Evolutionary conservation across 2,113 vertebrate genomes (phyloP).

Genomic region (Scolopax mira): DNA sequence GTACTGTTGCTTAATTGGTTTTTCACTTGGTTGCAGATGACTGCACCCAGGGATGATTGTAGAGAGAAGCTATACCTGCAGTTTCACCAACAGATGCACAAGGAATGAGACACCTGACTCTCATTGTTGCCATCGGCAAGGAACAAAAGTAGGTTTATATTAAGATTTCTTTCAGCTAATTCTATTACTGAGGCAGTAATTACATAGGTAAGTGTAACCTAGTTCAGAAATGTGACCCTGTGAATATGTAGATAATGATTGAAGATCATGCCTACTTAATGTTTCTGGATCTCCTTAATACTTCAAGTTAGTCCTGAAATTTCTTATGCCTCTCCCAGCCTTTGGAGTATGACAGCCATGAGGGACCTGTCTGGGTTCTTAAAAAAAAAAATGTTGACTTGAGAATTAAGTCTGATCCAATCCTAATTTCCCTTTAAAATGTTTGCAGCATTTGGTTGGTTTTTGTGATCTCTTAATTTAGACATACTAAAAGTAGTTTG

Average conservation of each 20-base stretch:
- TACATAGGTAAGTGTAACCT: neutral
- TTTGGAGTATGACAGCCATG: neutral
- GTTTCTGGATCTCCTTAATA: neutral
- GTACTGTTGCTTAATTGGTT: slow-evolving; percentile 2
- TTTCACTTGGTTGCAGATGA: slow-evolving; percentile 35
- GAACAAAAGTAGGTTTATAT: slow-evolving; percentile 69
- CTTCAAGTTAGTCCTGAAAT: neutral
- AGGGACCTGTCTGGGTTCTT: neutral
- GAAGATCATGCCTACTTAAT: neutral
- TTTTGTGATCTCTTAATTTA: neutral
- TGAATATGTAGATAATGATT: neutral
- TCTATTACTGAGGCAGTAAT: neutral
- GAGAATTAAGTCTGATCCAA: neutral
- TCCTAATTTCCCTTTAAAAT: neutral
- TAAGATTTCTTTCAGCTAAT: neutral
- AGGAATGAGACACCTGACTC: slow-evolving; percentile 70
- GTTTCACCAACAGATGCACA: slow-evolving; percentile 76
- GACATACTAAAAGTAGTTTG: neutral
- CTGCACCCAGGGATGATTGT: neutral
- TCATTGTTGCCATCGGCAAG: slow-evolving; percentile 75
- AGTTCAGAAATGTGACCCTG: neutral
- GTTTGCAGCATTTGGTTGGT: neutral
- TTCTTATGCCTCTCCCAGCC: neutral
- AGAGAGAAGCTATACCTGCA: slow-evolving; percentile 72
- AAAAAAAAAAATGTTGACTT: neutral